phyloP scores from a whole-genome alignment of 2,888 invertebrate species.

The Tachystola acroxantha region DNA sequence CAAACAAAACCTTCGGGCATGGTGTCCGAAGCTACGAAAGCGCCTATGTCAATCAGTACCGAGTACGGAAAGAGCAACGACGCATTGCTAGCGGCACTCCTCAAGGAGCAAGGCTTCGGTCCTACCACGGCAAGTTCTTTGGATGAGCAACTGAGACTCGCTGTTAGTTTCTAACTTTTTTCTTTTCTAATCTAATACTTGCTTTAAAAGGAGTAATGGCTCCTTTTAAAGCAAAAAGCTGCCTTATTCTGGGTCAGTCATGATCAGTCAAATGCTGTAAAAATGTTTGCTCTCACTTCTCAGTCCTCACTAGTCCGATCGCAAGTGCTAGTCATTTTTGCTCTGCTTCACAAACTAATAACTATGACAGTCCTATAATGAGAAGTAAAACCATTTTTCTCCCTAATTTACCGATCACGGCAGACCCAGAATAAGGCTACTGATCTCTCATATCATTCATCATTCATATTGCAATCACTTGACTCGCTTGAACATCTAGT shows the following conservation, averaged over 20 bases:
- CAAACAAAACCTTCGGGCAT: slow-evolving; percentile 50
- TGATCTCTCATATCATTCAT: too few species aligned
- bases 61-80: slow-evolving; percentile 82
- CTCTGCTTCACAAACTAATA: too few species aligned
- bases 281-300: too few species aligned
- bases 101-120: slow-evolving; percentile 85
- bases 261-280: too few species aligned
- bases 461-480: background rate
- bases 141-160: slow-evolving; percentile 76
- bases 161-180: slow-evolving; percentile 60
- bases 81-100: slow-evolving; percentile 82
- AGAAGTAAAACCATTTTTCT: too few species aligned
- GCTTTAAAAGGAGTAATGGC: slow-evolving; percentile 1
- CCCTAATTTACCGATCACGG: too few species aligned
- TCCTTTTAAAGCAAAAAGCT: slow-evolving; percentile 1
- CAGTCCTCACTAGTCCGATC: too few species aligned
- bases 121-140: slow-evolving; percentile 82
- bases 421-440: too few species aligned
- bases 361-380: too few species aligned
- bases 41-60: slow-evolving; percentile 65
- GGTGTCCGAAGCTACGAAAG: slow-evolving; percentile 60
- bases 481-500: slow-evolving; percentile 6
- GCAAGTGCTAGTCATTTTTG: too few species aligned
- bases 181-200: slow-evolving; percentile 7
- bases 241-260: too few species aligned